Conservation (phyloP, 53 echinoderm and acorn worm genomes). For the Zoroaster sp. region DNA sequence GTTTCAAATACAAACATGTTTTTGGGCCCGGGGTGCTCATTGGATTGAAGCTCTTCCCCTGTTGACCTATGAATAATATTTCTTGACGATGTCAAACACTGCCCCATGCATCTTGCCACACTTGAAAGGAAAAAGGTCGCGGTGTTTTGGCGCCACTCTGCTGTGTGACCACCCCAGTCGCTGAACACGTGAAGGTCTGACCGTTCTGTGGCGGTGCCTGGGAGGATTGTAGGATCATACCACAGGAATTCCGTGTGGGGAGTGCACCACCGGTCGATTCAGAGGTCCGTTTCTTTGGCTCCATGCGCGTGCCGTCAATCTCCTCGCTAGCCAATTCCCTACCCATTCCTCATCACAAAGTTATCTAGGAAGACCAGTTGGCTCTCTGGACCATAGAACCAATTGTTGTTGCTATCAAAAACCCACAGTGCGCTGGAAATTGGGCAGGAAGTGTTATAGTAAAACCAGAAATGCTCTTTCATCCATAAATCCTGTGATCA, state of each 20-base stretch:
- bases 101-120: conserved; percentile 90
- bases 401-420: conserved; percentile 89
- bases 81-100: conserved; percentile 84
- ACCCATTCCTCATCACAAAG: conserved; percentile 80
- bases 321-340: conserved; percentile 96
- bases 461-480: conserved; percentile 85
- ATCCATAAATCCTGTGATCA: conserved; percentile 92
- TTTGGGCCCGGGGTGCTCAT: conserved; percentile 98
- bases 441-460: conserved; percentile 81
- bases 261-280: conserved; percentile 88
- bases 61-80: conserved; percentile 86
- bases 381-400: conserved; percentile 99
- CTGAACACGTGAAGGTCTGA: conserved; percentile 75
- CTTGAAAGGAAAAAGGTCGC: conserved; percentile 85
- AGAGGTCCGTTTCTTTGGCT: conserved; percentile 54
- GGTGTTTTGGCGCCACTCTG: conserved; percentile 30
- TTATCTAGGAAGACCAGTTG: conserved; percentile 94
- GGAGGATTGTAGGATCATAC: conserved; percentile 78
- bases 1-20: conserved; percentile 94
- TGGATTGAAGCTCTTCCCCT: conserved; percentile 97
- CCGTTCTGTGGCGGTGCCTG: conserved; percentile 67
- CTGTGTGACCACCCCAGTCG: conserved; percentile 96
- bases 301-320: conserved; percentile 71
- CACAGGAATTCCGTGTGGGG: conserved; percentile 94
- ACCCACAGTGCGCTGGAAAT: conserved; percentile 83